Conservation (phyloP, 2,888 invertebrate species). For the Melinaea marsaeus region DNA sequence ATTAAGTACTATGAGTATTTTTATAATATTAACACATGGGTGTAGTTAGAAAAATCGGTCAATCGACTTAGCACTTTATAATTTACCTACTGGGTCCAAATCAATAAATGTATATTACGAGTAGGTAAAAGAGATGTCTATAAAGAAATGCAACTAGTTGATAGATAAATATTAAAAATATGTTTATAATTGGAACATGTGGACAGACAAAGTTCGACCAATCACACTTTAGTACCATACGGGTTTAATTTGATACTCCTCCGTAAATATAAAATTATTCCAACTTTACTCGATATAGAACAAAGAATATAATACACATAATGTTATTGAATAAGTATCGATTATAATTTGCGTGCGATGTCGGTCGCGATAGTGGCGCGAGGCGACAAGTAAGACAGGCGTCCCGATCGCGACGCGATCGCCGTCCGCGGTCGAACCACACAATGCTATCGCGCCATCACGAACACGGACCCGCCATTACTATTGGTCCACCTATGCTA, state of each 20-base stretch:
- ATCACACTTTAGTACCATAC: no score
- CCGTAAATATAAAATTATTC: not conserved
- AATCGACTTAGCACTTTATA: no score
- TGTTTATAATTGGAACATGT: no score
- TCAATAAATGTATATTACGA: no score
- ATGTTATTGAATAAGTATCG: constrained; percentile 74
- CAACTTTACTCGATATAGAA: not conserved
- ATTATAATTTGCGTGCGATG: constrained; percentile 78
- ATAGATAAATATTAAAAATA: no score
- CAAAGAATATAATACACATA: constrained; percentile 67
- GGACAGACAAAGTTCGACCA: no score
- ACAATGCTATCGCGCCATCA: constrained; percentile 76
- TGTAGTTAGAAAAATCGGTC: no score
- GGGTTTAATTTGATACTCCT: not conserved
- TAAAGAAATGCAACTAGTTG: no score
- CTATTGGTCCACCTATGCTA: constrained; percentile 64
- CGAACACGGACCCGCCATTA: constrained; percentile 62
- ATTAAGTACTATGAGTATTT: no score
- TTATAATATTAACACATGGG: no score
- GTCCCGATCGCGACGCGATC: constrained; percentile 70
- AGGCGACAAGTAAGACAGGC: constrained; percentile 74
- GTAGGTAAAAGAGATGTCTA: no score
- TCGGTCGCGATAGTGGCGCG: constrained; percentile 62
- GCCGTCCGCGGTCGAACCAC: constrained; percentile 57
- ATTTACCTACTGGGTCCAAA: no score